A percentile compares a stretch with the other conserved stretches of the same genome.
These are phyloP conservation scores for Plemyria rubiginata DNA, from an alignment of 2,888 invertebrate genomes.

Conservation along the genomic window DNA sequence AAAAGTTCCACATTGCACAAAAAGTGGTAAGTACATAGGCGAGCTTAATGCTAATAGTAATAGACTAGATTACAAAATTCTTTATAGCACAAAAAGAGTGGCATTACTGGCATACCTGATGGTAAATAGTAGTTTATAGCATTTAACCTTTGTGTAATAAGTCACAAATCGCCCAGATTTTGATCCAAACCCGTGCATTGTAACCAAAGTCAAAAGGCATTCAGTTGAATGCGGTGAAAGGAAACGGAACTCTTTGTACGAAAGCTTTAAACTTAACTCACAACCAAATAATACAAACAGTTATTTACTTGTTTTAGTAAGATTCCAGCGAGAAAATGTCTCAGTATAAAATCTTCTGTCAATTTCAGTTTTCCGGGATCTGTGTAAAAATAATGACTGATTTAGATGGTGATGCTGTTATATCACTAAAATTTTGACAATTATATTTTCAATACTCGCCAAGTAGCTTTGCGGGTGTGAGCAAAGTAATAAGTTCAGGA, in stretches of 20 bases:
- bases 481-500: background rate
- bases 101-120: too few species aligned
- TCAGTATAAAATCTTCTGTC: conserved; percentile 93
- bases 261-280: conserved; percentile 4
- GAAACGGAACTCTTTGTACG: background rate
- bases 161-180: too few species aligned
- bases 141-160: too few species aligned
- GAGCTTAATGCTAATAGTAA: too few species aligned
- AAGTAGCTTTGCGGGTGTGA: conserved; percentile 7
- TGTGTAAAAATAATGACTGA: conserved; percentile 50
- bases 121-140: too few species aligned
- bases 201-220: too few species aligned
- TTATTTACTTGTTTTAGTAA: conserved; percentile 88
- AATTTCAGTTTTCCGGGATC: conserved; percentile 85
- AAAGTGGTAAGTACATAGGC: too few species aligned
- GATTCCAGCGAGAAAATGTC: conserved; percentile 96
- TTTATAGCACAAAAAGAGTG: too few species aligned
- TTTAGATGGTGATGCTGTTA: conserved; percentile 30
- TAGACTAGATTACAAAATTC: too few species aligned
- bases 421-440: conserved; percentile 5
- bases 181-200: too few species aligned
- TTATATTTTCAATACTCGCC: conserved; percentile 15
- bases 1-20: too few species aligned
- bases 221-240: background rate
- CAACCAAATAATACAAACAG: conserved; percentile 30